Conservation (phyloP, 2,797 vertebrate species). For the Masticophis lateralis region DNA sequence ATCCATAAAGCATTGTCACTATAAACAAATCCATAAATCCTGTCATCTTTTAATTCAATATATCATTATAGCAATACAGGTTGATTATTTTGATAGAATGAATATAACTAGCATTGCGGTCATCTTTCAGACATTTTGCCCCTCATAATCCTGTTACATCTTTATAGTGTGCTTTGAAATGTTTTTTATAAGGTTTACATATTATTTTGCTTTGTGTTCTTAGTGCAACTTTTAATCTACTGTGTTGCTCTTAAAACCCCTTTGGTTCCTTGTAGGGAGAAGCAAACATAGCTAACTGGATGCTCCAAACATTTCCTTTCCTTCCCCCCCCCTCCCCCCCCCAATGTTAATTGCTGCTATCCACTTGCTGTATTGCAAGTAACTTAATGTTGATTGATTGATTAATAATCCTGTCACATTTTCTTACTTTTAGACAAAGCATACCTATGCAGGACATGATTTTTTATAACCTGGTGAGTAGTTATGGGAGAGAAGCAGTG, state of each 20-base stretch:
- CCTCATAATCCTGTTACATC: not conserved
- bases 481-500: not conserved
- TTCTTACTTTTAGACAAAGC: not conserved
- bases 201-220: not conserved
- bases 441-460: not conserved
- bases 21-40: not conserved
- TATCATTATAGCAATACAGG: not conserved
- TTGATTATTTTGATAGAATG: not conserved
- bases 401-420: not conserved
- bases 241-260: not conserved
- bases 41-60: not conserved
- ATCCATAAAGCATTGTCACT: not conserved
- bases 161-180: not conserved
- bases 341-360: not conserved
- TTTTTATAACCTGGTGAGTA: not conserved
- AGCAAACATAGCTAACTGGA: not conserved
- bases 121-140: not conserved
- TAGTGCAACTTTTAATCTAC: not conserved
- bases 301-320: not conserved
- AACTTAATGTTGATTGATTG: not conserved
- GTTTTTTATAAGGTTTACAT: not conserved
- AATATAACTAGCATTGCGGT: not conserved
- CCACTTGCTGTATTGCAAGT: not conserved
- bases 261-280: not conserved
- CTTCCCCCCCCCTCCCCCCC: no score